A percentile compares a stretch with the other conserved stretches of the same genome.
These are phyloP conservation scores for Bacillus rossius DNA, from an alignment of 1,140 invertebrate species.

Conservation along the genomic window DNA sequence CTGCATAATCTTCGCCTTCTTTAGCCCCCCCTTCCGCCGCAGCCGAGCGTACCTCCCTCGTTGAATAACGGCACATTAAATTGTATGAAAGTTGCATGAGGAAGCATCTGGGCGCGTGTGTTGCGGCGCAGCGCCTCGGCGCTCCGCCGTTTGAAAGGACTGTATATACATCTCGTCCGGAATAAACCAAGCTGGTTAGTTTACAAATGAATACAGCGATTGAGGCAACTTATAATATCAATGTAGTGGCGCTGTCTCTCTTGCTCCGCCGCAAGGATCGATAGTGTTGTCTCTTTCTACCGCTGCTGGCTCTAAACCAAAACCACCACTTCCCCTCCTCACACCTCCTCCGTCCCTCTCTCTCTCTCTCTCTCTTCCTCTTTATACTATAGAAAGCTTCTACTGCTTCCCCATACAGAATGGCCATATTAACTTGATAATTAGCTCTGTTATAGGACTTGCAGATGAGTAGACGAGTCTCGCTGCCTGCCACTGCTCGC, in stretches of 20 bases:
- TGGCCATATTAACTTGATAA: conserved; percentile 85
- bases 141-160: neutral
- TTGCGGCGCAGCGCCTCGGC: neutral
- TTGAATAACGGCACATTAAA: conserved; percentile 38
- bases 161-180: conserved; percentile 18
- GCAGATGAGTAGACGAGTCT: conserved; percentile 65
- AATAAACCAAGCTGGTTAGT: conserved; percentile 56
- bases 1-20: conserved; percentile 1
- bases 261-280: conserved; percentile 31
- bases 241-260: conserved; percentile 49
- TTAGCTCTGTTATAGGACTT: conserved; percentile 85
- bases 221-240: conserved; percentile 70
- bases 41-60: conserved; percentile 5
- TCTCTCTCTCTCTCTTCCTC: conserved; percentile 41
- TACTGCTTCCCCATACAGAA: conserved; percentile 48
- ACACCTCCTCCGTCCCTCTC: conserved; percentile 41
- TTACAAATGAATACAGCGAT: conserved; percentile 69
- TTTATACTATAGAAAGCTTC: conserved; percentile 16
- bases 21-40: conserved; percentile 11
- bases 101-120: conserved; percentile 5
- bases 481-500: conserved; percentile 14
- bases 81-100: conserved; percentile 41
- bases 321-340: conserved; percentile 35
- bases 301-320: conserved; percentile 32
- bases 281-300: conserved; percentile 7